Evolutionary conservation across 2,797 vertebrate species (phyloP), one percentile per base, ranked within the genome.

Genomic region (Rallus crepitans): DNA sequence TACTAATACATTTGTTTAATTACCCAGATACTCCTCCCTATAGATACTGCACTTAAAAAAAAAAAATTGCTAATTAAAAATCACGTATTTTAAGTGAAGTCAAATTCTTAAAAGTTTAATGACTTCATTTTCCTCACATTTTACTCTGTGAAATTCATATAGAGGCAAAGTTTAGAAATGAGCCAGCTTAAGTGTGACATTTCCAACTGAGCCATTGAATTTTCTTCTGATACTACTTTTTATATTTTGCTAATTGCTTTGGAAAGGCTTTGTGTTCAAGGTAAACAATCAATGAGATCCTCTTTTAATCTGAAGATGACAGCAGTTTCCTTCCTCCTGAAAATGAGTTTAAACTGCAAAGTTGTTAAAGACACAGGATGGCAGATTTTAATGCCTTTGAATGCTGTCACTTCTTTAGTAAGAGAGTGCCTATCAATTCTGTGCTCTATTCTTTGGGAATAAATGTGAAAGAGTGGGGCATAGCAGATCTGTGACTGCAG

Each of bases 71-170:
- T 91, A 82, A 90, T 83, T 93, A 86, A 94, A 84, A 96, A 75
- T 83, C 47, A 48, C 12, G 13, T 56, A 33, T 82, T 70, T 89
- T 79, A 92, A 71, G 23, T 27, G 33, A 93, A 94, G 57, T 71
- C 15, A 91, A 85, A 68, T 73, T 80, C 53, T 91, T 92, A 71
- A 77, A 81, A 83, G n/a, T 82, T 82, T 81, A 95, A 87, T 59
- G 12, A 85, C 15, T 92, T 78, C 7, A 52, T 93, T 94, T 95
- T 94, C 89, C 90, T 89, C 66, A 90, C 80, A 64, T 69, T 56
- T 45, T 65, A 76, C 25, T 39, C 82, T 63, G 7, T n/a, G 6
- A 83, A 70, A 89, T n/a, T 79, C 47, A 90, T 65, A 60, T 18
- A 55, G n/a, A 83, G 37, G 31, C 65, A 72, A 60, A 87, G 78